Conservation (phyloP, 2,113 vertebrate species). For the Motacilla tschutschensis region DNA sequence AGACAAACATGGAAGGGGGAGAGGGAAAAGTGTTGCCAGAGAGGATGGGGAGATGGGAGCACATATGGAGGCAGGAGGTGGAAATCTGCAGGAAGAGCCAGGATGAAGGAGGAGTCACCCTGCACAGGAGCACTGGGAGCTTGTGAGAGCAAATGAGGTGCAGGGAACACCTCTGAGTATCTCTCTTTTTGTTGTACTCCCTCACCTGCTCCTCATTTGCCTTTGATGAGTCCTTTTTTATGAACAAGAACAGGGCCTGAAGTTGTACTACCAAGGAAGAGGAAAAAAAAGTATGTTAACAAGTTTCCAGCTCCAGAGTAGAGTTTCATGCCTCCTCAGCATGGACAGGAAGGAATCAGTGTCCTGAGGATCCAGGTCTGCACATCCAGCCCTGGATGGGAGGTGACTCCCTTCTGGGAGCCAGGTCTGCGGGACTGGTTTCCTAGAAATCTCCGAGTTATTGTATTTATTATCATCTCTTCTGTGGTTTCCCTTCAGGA, state of each 20-base stretch:
- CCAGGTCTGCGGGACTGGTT: background rate
- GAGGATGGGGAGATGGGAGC: fast-evolving
- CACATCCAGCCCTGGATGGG: background rate
- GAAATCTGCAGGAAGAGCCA: background rate
- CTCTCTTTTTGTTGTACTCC: background rate
- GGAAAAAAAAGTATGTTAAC: background rate
- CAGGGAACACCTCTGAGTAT: background rate
- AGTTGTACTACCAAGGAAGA: background rate
- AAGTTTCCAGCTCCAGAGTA: background rate
- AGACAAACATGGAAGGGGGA: fast-evolving
- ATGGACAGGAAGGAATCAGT: background rate
- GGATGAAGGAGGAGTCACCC: background rate
- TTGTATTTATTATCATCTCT: background rate
- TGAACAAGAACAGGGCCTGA: background rate
- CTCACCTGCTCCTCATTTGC: background rate
- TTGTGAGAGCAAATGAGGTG: background rate
- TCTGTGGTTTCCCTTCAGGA: background rate
- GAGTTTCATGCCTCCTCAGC: background rate
- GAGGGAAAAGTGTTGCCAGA: background rate
- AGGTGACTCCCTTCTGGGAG: background rate
- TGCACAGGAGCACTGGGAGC: background rate
- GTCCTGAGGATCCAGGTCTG: background rate
- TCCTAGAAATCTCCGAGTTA: background rate
- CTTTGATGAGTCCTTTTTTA: background rate
- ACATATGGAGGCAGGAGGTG: background rate